These are phyloP conservation scores for Lethenteron reissneri DNA, from an alignment of 2,113 vertebrate genomes.

Conservation along the genomic window DNA sequence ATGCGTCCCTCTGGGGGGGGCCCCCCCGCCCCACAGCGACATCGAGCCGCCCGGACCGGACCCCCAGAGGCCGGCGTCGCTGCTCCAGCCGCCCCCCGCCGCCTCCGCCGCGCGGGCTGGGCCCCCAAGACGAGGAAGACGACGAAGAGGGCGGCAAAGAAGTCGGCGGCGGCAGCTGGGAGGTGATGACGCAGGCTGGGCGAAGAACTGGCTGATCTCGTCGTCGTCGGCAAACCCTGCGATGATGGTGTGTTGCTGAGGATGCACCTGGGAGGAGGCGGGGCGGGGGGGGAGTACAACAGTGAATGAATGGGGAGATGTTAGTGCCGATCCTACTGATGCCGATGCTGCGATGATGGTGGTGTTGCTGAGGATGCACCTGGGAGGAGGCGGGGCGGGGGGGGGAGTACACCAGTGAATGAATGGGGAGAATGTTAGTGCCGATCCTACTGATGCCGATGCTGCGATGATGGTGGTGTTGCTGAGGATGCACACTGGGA, in stretches of 20 bases:
- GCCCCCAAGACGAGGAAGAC: background rate
- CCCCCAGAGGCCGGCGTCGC: conserved; percentile 1
- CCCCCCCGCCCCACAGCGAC: background rate
- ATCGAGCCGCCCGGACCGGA: background rate
- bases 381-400: background rate
- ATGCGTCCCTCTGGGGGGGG: background rate
- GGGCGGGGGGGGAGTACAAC: no score
- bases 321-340: no score
- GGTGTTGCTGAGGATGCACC: background rate
- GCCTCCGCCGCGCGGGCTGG: background rate
- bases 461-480: conserved; percentile 1
- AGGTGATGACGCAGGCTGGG: background rate
- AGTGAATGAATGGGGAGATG: no score
- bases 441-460: no score
- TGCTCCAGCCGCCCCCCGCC: background rate
- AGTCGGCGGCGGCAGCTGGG: background rate
- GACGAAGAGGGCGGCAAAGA: background rate
- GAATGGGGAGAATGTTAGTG: no score
- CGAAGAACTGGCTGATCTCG: background rate
- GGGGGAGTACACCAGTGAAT: no score
- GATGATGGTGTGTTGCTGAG: conserved; percentile 1
- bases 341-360: background rate
- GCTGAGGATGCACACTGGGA: background rate
- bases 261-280: background rate
- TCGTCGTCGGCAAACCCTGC: conserved; percentile 2